A percentile compares a stretch with the other conserved stretches of the same genome.
Conservation (phyloP, 2,113 vertebrate species). For the crab-eating macaque (Macaca fascicularis) region T2T-MFA8v1.1 NC_088381.1:149822001-149822500, state of each 20-base stretch:
- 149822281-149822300: neutral
- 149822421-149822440: neutral
- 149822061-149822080: neutral
- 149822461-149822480: neutral
- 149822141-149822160: neutral
- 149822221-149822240: neutral
- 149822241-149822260: neutral
- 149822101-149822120: neutral
- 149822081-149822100: neutral
- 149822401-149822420: neutral
- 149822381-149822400: neutral
- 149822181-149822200: slow-evolving; percentile 14
- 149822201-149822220: neutral
- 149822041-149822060: neutral
- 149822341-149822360: neutral
- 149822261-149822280: neutral
- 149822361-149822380: neutral
- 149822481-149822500: neutral
- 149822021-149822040: neutral
- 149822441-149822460: neutral
- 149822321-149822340: neutral
- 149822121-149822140: slow-evolving; percentile 20
- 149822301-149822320: neutral
- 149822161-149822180: neutral
- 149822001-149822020: neutral